Conservation (phyloP, 53 echinoderm and acorn worm species). For the Astropecten irregularis region DNA sequence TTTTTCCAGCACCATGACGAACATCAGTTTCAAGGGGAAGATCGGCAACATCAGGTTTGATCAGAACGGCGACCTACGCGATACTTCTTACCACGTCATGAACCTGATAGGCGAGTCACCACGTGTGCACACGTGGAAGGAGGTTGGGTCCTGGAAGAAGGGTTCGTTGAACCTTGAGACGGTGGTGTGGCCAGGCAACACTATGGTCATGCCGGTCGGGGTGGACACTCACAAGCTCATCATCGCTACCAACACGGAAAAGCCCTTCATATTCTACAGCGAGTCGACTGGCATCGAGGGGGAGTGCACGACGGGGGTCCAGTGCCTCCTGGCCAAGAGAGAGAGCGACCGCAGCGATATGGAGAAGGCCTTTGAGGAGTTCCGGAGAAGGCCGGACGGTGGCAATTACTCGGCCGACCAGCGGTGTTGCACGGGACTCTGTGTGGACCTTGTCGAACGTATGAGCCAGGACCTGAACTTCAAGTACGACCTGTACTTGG, state of each 20-base stretch:
- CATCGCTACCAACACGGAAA: conserved; percentile 66
- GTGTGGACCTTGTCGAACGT: conserved; percentile 60
- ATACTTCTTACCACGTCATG: conserved; percentile 55
- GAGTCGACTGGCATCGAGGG: conserved; percentile 18
- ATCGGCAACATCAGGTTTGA: conserved; percentile 52
- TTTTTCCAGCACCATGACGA: conserved; percentile 46
- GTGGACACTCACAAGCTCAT: conserved; percentile 64
- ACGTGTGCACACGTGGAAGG: conserved; percentile 42
- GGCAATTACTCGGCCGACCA: conserved; percentile 42
- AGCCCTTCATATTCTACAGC: conserved; percentile 66
- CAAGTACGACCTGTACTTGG: conserved; percentile 62
- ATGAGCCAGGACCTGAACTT: conserved; percentile 59
- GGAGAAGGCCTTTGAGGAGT: conserved; percentile 59
- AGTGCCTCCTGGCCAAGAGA: conserved; percentile 45
- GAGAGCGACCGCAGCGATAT: conserved; percentile 33
- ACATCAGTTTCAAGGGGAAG: conserved; percentile 54
- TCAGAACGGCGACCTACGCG: conserved; percentile 52
- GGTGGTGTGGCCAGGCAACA: conserved; percentile 71
- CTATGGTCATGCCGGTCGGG: conserved; percentile 58
- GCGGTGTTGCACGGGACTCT: conserved; percentile 64
- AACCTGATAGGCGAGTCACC: conserved; percentile 54
- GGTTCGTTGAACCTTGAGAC: conserved; percentile 50
- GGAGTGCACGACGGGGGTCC: conserved; percentile 58
- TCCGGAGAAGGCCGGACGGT: conserved; percentile 5
- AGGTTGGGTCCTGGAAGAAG: conserved; percentile 60